Evolutionary conservation across 2,888 invertebrate genomes (phyloP).

Genomic region (Xanthostigma xanthostigma): DNA sequence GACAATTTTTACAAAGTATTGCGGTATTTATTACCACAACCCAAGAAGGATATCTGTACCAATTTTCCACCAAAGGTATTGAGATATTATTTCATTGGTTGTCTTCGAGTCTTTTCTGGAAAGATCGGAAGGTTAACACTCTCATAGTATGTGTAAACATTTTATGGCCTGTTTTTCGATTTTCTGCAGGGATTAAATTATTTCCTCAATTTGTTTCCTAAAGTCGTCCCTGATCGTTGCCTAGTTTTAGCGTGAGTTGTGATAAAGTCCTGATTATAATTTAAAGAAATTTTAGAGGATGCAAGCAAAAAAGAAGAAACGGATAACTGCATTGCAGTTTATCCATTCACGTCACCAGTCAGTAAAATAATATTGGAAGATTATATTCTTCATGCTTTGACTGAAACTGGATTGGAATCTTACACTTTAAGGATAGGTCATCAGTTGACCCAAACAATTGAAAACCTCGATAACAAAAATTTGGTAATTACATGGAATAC

Average conservation of each 20-base stretch:
- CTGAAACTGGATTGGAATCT: slow-evolving; percentile 60
- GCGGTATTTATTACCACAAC: slow-evolving; percentile 46
- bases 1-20: slow-evolving; percentile 40
- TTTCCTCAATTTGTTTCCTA: not conserved
- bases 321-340: slow-evolving; percentile 42
- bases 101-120: not conserved
- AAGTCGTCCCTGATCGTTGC: no score
- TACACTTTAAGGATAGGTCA: slow-evolving; percentile 54
- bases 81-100: not conserved
- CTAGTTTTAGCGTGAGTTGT: no score
- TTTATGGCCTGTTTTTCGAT: no score
- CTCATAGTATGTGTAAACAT: no score
- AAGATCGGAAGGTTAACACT: no score
- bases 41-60: slow-evolving; percentile 58
- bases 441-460: slow-evolving; percentile 35
- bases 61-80: slow-evolving; percentile 37
- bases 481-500: slow-evolving; percentile 19
- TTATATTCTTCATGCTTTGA: slow-evolving; percentile 55
- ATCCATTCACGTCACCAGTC: slow-evolving; percentile 58
- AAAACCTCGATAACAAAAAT: slow-evolving; percentile 29
- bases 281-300: no score
- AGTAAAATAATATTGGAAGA: slow-evolving; percentile 49
- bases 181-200: no score
- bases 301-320: slow-evolving; percentile 7
- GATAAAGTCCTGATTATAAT: no score